Conservation (phyloP, 92 coral and sea anemone species). For the Zoanthus sociatus region DNA sequence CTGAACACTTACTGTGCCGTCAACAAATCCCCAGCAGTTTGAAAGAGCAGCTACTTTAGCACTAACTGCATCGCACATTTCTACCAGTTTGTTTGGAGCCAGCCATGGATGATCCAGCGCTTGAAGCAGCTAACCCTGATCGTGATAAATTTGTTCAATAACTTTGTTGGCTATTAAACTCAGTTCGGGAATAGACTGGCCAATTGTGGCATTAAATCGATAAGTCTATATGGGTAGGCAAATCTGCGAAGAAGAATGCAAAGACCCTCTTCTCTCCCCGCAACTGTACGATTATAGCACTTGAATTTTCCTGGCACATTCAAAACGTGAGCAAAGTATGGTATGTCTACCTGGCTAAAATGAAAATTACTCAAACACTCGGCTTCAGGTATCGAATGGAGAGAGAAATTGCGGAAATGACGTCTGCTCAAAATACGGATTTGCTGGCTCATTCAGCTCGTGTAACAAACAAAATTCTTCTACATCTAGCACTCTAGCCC, state of each 20-base stretch:
- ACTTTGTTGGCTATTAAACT: constrained; percentile 17
- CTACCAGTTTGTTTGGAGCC: constrained; percentile 1
- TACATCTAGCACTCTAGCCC: constrained; percentile 18
- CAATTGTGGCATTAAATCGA: constrained; percentile 19
- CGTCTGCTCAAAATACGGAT: constrained; percentile 19
- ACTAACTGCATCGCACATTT: background rate
- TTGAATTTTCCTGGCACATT: constrained; percentile 16
- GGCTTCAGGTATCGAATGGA: constrained; percentile 17
- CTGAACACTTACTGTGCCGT: background rate
- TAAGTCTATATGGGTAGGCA: background rate
- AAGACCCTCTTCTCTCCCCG: constrained; percentile 27
- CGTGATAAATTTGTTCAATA: constrained; percentile 27
- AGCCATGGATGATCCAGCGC: constrained; percentile 28
- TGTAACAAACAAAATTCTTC: constrained; percentile 36
- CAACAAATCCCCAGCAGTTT: no score
- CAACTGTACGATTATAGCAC: constrained; percentile 34
- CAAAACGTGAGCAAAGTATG: constrained; percentile 20
- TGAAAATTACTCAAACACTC: constrained; percentile 21
- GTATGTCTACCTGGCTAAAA: constrained; percentile 26
- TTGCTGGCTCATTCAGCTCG: constrained; percentile 28
- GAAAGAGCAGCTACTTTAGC: background rate
- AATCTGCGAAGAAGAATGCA: background rate
- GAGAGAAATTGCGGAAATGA: constrained; percentile 19
- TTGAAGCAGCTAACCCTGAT: constrained; percentile 28
- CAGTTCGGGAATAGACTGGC: constrained; percentile 21